These are phyloP conservation scores for Scatophagus argus DNA, from an alignment of 2,113 vertebrate species.

Conservation along the genomic window DNA sequence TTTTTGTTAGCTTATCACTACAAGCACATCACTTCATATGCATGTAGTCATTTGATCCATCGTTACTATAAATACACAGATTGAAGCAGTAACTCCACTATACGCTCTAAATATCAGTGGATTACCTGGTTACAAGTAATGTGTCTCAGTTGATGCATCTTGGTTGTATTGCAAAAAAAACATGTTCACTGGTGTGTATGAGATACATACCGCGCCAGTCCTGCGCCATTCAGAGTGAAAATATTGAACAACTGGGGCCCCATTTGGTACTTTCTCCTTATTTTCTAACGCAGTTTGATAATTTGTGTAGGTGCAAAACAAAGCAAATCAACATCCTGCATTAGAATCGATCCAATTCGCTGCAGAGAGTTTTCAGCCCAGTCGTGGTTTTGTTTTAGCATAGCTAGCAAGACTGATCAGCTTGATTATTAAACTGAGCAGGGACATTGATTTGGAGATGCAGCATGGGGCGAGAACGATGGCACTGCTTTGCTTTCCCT, in stretches of 20 bases:
- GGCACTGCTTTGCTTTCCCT: slow-evolving; percentile 56
- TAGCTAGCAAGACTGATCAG: slow-evolving; percentile 54
- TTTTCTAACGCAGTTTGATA: slow-evolving; percentile 15
- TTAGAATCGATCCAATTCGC: slow-evolving; percentile 53
- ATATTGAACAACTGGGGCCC: neutral
- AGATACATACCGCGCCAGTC: neutral
- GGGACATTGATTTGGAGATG: slow-evolving; percentile 68
- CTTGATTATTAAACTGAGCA: slow-evolving; percentile 54
- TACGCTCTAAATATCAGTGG: neutral
- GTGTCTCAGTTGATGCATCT: neutral
- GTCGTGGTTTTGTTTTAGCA: slow-evolving; percentile 49
- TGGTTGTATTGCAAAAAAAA: neutral
- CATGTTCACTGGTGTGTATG: no score
- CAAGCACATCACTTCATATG: neutral
- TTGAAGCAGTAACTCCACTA: neutral
- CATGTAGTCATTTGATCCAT: neutral
- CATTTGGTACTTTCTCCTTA: slow-evolving; percentile 17
- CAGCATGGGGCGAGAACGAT: slow-evolving; percentile 47
- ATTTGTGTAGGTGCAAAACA: slow-evolving; percentile 14
- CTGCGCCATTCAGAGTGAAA: neutral
- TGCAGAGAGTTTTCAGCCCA: slow-evolving; percentile 21
- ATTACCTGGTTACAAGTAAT: neutral
- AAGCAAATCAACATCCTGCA: slow-evolving; percentile 25
- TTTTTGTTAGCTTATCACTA: neutral
- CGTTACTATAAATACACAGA: neutral